These are phyloP conservation scores for Acrocera orbiculus DNA, from an alignment of 2,888 invertebrate genomes.

Conservation along the genomic window DNA sequence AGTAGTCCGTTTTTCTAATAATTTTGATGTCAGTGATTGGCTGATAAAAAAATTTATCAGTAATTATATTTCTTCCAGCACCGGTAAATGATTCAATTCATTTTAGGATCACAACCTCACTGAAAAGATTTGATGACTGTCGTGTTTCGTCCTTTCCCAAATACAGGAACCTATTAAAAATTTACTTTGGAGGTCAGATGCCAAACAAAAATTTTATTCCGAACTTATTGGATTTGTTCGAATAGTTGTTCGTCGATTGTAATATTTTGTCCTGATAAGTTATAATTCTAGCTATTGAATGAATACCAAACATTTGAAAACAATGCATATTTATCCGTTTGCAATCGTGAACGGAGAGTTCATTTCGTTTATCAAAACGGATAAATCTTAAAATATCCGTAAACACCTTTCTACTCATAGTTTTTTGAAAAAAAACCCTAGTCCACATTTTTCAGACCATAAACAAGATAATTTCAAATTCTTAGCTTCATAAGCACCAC, in stretches of 20 bases:
- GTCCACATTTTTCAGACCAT: conserved; percentile 2
- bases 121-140: no score
- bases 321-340: conserved; percentile 1
- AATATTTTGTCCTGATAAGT: neutral
- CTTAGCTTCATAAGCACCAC: conserved; percentile 1
- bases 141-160: neutral
- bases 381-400: no score
- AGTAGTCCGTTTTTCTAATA: neutral
- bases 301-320: neutral
- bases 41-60: neutral
- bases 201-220: conserved; percentile 1
- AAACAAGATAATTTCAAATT: conserved; percentile 2
- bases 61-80: neutral
- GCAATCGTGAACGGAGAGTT: neutral
- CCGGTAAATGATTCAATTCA: neutral
- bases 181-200: neutral
- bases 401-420: conserved; percentile 1
- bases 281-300: neutral
- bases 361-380: conserved; percentile 1
- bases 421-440: conserved; percentile 1
- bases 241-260: neutral
- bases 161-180: neutral
- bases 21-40: neutral
- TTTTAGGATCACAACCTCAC: neutral
- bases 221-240: neutral